Percentiles rank a stretch among this genome's conserved stretches.
Evolutionary conservation across 92 coral and sea anemone species (phyloP).

Genomic region (Umimayanthus kanabou): DNA sequence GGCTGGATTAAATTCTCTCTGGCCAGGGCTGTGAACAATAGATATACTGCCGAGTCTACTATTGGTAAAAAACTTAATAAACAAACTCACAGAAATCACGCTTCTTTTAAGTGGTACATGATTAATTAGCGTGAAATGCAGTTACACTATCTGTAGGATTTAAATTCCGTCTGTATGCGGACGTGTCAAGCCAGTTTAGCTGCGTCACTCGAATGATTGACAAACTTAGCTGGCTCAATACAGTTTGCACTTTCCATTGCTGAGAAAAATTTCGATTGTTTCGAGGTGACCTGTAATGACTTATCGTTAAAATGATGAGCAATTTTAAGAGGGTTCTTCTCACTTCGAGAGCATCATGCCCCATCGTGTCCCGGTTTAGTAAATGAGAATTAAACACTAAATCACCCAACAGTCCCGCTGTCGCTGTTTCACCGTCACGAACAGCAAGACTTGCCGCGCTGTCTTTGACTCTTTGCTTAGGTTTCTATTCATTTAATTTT

Average conservation of each 20-base stretch:
- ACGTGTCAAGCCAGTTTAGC: slow-evolving; percentile 8
- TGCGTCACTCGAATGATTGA: slow-evolving; percentile 8
- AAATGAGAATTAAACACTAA: not conserved
- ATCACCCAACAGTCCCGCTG: slow-evolving; percentile 33
- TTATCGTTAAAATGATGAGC: not conserved
- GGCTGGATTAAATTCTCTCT: slow-evolving; percentile 37
- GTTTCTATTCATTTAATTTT: slow-evolving; percentile 1
- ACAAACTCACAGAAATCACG: slow-evolving; percentile 36
- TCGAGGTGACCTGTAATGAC: not conserved
- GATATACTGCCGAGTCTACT: slow-evolving; percentile 35
- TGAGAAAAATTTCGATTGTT: not conserved
- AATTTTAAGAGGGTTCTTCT: slow-evolving; percentile 23
- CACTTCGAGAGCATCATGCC: not conserved
- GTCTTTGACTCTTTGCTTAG: not conserved
- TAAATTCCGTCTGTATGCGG: not conserved
- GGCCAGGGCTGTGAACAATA: slow-evolving; percentile 25
- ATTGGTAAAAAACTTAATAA: slow-evolving; percentile 13
- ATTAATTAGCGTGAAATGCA: slow-evolving; percentile 29
- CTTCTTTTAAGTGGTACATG: slow-evolving; percentile 36
- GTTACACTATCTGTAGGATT: slow-evolving; percentile 20
- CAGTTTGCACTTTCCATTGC: not conserved
- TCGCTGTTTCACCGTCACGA: slow-evolving; percentile 1
- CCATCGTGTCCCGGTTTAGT: not conserved
- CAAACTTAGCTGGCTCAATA: not conserved
- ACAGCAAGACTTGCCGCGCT: not conserved